Evolutionary conservation across 37 sponge, comb jelly and placozoan genomes (phyloP), one percentile per base, ranked within the genome.

Genomic region (Chondrosia reniformis): DNA sequence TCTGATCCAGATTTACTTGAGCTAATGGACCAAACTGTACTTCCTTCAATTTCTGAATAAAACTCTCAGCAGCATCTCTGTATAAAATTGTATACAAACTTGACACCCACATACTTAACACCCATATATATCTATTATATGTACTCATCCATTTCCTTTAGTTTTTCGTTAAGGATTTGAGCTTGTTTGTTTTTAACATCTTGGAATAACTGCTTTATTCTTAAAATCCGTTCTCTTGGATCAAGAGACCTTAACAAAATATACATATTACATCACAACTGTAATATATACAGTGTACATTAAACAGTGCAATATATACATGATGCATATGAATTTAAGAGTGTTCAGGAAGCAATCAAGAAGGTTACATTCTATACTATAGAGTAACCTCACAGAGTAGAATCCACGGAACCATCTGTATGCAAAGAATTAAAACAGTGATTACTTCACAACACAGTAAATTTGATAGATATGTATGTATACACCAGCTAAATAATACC

Each of bases 21-120:
- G 42, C 72, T n/a, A 69, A 44, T 69, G 72, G 72, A 9, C 72
- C 72, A 21, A 69, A 25, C n/a, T 69, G 72, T 41, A 69, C 44
- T 44, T 69, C 72, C 72, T 69, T 69, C 7, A 69, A 7, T 4
- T 19, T 69, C 72, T 69, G 72, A 19, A 69, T 44, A 69, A 69
- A 69, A 44, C 42, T 43, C 72, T 69, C 43, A 3, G 4, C 24
- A 24, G 40, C 36, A 40, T 69, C 72, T 39, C 72, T 69, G 43
- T 3, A 40, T 6, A 19, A 30, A n/a, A n/a, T n/a, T n/a, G n/a
- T n/a, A 56, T 3, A 6, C 8, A 6, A 49, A 56, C 25, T 3
- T 3, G 3, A 28, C 8, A 2, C 58, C n/a, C 58, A 56, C n/a
- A n/a, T n/a, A n/a, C n/a, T n/a, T n/a, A n/a, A n/a, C 58, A 28